phyloP scores from a whole-genome alignment of 2,113 vertebrate species.

The Phyllostomus hastatus region DNA sequence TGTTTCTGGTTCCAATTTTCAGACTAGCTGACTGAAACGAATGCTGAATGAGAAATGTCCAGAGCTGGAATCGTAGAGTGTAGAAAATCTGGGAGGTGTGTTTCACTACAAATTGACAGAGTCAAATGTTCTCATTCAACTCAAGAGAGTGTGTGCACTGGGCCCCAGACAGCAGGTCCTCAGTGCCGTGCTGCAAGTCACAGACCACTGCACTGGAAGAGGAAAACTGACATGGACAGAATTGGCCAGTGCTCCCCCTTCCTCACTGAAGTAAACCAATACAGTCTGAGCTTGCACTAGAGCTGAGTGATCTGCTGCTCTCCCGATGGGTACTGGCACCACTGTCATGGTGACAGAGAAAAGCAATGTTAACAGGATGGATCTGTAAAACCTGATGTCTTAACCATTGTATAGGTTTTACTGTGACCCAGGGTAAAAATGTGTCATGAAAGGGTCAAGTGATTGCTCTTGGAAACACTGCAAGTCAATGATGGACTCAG shows the following conservation, averaged over 20 bases:
- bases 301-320: neutral
- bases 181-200: neutral
- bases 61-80: constrained; percentile 29
- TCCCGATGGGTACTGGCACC: neutral
- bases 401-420: neutral
- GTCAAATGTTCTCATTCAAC: constrained; percentile 54
- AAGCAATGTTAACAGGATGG: neutral
- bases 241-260: neutral
- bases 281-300: neutral
- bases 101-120: constrained; percentile 29
- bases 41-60: constrained; percentile 53
- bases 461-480: neutral
- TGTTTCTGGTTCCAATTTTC: constrained; percentile 53
- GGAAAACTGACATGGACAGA: neutral
- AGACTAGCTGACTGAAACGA: constrained; percentile 51
- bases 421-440: neutral
- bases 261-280: neutral
- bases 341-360: neutral
- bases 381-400: neutral
- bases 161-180: neutral
- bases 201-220: neutral
- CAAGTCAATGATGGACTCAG: neutral
- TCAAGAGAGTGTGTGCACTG: constrained; percentile 12
- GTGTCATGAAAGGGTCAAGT: neutral
- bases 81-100: neutral